A percentile compares a stretch with the other conserved stretches of the same genome.
phyloP scores from a whole-genome alignment of 1,140 invertebrate genomes.

The Euura lappo region DNA sequence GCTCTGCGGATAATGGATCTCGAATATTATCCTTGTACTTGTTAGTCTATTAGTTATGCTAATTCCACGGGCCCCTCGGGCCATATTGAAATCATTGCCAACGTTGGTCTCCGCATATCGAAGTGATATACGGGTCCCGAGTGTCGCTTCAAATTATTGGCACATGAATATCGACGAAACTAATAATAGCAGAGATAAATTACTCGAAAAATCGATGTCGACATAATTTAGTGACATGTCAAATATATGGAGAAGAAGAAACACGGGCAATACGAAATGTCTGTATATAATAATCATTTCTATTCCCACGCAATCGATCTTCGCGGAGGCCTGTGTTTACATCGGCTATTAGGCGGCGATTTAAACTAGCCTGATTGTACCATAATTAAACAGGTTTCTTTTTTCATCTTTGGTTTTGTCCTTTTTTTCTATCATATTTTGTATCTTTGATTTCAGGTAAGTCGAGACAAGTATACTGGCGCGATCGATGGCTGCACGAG shows the following conservation, averaged over 20 bases:
- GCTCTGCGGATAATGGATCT: neutral
- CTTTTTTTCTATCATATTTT: neutral
- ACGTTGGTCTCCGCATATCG: neutral
- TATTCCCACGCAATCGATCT: slow-evolving; percentile 6
- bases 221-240: too few relatives aligned
- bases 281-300: neutral
- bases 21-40: neutral
- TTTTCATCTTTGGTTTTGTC: neutral
- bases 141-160: neutral
- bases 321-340: neutral
- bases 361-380: slow-evolving; percentile 5
- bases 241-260: neutral
- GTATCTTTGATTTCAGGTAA: slow-evolving; percentile 2
- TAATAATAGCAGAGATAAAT: neutral
- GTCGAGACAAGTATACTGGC: neutral
- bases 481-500: neutral
- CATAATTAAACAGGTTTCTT: slow-evolving; percentile 3
- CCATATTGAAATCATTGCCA: neutral
- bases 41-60: neutral
- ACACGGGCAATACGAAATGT: neutral
- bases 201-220: too few relatives aligned
- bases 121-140: neutral
- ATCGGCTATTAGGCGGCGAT: neutral
- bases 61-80: neutral
- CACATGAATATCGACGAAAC: neutral